Conservation (phyloP, 2,797 vertebrate species). For the Scyliorhinus canicula region DNA sequence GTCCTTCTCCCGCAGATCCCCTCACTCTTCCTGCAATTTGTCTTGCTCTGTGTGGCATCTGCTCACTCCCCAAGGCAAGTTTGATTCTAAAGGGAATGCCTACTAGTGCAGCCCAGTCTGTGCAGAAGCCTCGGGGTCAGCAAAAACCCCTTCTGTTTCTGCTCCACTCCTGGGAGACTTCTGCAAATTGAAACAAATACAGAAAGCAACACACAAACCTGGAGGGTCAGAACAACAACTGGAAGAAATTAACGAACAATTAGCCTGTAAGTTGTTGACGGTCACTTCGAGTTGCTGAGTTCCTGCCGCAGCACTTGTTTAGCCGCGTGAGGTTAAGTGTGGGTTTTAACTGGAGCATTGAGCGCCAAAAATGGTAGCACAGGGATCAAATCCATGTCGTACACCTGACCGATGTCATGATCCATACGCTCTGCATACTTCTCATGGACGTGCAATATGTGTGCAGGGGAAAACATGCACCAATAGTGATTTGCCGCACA, state of each 20-base stretch:
- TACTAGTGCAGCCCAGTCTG: too few species aligned
- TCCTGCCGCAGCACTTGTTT: too few species aligned
- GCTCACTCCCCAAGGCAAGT: not conserved
- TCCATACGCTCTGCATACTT: not conserved
- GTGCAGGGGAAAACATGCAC: not conserved
- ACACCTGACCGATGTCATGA: not conserved
- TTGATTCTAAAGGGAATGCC: not conserved
- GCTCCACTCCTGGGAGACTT: not conserved
- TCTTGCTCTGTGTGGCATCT: too few species aligned
- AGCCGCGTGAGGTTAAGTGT: not conserved
- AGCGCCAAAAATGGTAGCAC: not conserved
- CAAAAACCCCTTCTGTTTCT: not conserved
- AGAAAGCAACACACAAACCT: not conserved
- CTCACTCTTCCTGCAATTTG: too few species aligned
- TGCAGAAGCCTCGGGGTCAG: not conserved
- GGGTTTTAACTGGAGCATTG: not conserved
- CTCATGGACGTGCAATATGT: not conserved
- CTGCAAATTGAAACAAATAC: not conserved
- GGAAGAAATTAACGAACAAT: not conserved
- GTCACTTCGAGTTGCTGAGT: not conserved
- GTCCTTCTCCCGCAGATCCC: not conserved
- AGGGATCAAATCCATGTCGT: not conserved
- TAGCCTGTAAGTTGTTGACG: not conserved
- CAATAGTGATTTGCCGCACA: not conserved
- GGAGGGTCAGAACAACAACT: not conserved